phyloP scores from a whole-genome alignment of 1,140 invertebrate species.

The Ylistrum balloti region DNA sequence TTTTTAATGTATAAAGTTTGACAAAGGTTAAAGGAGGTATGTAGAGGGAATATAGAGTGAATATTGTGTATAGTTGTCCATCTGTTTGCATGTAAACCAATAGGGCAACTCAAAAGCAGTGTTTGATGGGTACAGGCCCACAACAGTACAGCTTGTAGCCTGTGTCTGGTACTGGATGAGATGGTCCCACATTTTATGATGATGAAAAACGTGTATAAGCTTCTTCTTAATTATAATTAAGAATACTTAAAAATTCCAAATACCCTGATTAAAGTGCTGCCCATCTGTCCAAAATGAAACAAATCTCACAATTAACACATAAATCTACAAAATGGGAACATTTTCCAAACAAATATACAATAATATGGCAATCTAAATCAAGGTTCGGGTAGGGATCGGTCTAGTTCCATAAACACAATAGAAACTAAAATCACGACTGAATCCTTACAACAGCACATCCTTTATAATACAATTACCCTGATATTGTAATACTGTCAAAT shows the following conservation, averaged over 20 bases:
- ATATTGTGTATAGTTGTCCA: not conserved
- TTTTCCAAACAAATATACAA: slow-evolving; percentile 16
- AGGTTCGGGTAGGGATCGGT: not conserved
- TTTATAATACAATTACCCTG: slow-evolving; percentile 15
- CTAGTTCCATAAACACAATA: not conserved
- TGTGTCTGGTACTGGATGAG: not conserved
- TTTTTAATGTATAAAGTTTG: not conserved
- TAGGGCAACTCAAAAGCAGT: not conserved
- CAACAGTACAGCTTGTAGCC: not conserved
- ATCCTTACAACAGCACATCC: not conserved
- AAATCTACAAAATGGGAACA: slow-evolving; percentile 1
- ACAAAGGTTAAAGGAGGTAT: not conserved
- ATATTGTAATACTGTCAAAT: not conserved
- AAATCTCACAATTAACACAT: slow-evolving; percentile 19
- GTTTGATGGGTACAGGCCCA: not conserved
- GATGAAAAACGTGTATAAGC: slow-evolving; percentile 24
- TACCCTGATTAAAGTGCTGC: not conserved
- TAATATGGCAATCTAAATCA: not conserved
- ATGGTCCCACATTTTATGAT: not conserved
- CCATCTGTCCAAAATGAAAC: slow-evolving; percentile 25
- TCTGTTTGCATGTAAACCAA: not conserved
- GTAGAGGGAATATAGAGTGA: not conserved
- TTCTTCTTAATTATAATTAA: slow-evolving; percentile 30
- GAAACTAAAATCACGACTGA: not conserved
- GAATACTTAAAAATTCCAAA: slow-evolving; percentile 35